phyloP scores from a whole-genome alignment of 2,797 vertebrate genomes.

The Eutrigla gurnardus region DNA sequence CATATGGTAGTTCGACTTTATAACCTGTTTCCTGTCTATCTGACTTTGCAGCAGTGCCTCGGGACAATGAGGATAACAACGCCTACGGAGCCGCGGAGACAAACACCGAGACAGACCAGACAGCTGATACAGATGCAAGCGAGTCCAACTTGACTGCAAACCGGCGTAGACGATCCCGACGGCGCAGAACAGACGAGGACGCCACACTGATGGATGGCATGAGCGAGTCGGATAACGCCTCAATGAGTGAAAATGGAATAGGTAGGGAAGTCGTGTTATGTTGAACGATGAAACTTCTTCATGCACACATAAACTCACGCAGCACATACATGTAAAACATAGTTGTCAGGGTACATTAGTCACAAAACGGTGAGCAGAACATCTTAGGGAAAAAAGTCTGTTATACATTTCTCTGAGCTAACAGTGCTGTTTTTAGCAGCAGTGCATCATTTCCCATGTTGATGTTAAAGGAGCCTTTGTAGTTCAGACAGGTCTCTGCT shows the following conservation, averaged over 20 bases:
- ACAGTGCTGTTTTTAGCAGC: conserved; percentile 12
- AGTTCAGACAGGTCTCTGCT: conserved; percentile 19
- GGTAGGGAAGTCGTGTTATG: conserved; percentile 76
- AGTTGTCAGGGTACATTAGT: neutral
- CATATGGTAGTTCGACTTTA: neutral
- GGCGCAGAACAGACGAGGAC: conserved; percentile 97
- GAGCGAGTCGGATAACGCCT: conserved; percentile 97
- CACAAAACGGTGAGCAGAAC: neutral
- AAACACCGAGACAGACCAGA: conserved; percentile 98
- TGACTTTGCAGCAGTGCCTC: conserved; percentile 82
- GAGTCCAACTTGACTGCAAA: conserved; percentile 93
- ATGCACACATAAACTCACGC: neutral
- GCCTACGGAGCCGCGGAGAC: conserved; percentile 89
- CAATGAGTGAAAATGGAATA: conserved; percentile 95
- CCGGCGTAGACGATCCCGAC: conserved; percentile 93
- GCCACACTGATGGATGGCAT: conserved; percentile 94
- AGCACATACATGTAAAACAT: neutral
- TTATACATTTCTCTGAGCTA: neutral
- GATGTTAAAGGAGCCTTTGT: conserved; percentile 12
- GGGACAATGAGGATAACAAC: conserved; percentile 90
- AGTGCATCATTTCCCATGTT: conserved; percentile 1
- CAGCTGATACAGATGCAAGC: conserved; percentile 95
- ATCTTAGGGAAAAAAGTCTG: neutral
- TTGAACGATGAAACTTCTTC: neutral
- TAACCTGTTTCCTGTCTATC: neutral